Conservation (phyloP, 2,888 invertebrate genomes). For the Drosophila phalerata region DNA sequence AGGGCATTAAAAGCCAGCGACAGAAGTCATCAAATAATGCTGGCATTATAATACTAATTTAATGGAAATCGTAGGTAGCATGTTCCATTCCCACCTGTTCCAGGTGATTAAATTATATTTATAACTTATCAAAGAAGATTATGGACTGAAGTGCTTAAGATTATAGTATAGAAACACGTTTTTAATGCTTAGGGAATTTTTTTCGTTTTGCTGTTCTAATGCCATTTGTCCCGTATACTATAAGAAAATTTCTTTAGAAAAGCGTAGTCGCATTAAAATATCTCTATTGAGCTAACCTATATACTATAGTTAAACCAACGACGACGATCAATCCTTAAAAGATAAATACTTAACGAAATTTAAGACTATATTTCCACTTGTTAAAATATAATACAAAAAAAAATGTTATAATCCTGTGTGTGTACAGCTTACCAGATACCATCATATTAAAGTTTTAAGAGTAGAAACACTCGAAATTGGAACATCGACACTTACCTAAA, state of each 20-base stretch:
- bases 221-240: not conserved
- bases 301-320: not conserved
- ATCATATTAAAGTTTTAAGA: not conserved
- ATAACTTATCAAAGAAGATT: not conserved
- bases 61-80: conserved; percentile 1
- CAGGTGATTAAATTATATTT: conserved; percentile 5
- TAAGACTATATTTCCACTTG: conserved; percentile 7
- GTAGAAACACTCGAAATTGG: not conserved
- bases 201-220: not conserved
- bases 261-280: not conserved
- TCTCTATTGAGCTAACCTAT: too few species aligned
- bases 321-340: not conserved
- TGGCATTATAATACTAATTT: conserved; percentile 9
- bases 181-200: not conserved
- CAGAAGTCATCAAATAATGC: conserved; percentile 6
- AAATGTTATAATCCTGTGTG: conserved; percentile 1
- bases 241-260: not conserved
- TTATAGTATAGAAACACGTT: not conserved
- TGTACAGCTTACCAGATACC: conserved; percentile 59
- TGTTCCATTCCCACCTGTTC: conserved; percentile 13
- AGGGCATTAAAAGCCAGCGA: conserved; percentile 6
- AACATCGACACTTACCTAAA: conserved; percentile 66
- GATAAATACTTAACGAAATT: not conserved
- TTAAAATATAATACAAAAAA: not conserved
- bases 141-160: conserved; percentile 1